Percentiles rank a stretch among this genome's conserved stretches.
phyloP scores from a whole-genome alignment of 2,113 vertebrate species.

The Azemiops feae region DNA sequence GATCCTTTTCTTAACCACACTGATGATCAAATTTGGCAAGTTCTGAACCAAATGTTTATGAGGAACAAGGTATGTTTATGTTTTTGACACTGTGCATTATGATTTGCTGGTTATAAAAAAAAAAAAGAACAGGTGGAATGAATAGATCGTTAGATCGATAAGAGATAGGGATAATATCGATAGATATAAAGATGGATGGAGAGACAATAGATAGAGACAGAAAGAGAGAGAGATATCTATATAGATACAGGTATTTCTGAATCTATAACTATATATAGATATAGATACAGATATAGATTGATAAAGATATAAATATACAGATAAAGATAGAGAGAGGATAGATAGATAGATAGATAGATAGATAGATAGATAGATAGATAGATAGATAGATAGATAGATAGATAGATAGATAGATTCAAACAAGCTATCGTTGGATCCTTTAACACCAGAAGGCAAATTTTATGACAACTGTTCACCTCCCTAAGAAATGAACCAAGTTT shows the following conservation, averaged over 20 bases:
- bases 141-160: not conserved
- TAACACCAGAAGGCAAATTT: not conserved
- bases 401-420: not conserved
- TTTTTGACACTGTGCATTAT: not conserved
- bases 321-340: too few relatives aligned
- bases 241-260: too few relatives aligned
- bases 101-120: not conserved
- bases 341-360: too few relatives aligned
- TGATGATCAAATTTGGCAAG: constrained; percentile 73
- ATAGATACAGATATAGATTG: too few relatives aligned
- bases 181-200: not conserved
- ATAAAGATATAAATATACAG: too few relatives aligned
- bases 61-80: constrained; percentile 66
- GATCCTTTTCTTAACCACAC: constrained; percentile 71
- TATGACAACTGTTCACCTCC: not conserved
- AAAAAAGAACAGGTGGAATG: not conserved
- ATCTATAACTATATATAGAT: too few relatives aligned
- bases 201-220: not conserved
- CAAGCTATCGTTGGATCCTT: not conserved
- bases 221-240: too few relatives aligned
- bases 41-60: constrained; percentile 78
- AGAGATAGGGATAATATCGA: not conserved
- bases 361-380: too few relatives aligned
- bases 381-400: too few relatives aligned
- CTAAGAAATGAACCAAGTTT: too few relatives aligned